Conservation (phyloP, 2,797 vertebrate species). For the Lates japonicus region DNA sequence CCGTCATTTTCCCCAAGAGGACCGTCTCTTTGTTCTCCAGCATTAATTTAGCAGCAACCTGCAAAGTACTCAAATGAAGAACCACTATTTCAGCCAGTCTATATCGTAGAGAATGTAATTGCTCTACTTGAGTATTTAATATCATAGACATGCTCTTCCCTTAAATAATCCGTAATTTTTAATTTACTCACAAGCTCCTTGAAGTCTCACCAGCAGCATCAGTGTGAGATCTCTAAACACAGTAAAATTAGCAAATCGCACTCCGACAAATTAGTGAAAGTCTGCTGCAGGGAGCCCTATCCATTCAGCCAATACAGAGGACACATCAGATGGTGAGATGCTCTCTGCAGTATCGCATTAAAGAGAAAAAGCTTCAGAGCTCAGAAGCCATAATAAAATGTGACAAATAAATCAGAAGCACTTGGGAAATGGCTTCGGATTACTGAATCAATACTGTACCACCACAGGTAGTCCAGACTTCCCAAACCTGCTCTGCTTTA, state of each 20-base stretch:
- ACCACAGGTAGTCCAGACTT: conserved; percentile 54
- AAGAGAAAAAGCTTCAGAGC: conserved; percentile 72
- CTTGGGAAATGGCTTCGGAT: conserved; percentile 79
- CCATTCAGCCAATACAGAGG: conserved; percentile 63
- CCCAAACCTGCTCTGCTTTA: conserved; percentile 55
- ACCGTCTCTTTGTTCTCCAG: conserved; percentile 21
- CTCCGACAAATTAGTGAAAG: conserved; percentile 66
- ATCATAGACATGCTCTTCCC: conserved; percentile 8
- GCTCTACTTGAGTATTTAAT: conserved; percentile 2
- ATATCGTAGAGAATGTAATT: not conserved
- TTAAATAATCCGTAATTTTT: conserved; percentile 54
- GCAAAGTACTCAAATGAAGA: conserved; percentile 19
- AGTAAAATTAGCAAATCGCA: conserved; percentile 70
- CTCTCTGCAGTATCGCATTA: conserved; percentile 70
- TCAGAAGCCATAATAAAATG: conserved; percentile 78
- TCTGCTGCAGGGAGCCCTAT: conserved; percentile 66
- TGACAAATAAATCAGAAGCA: conserved; percentile 83
- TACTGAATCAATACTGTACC: conserved; percentile 79
- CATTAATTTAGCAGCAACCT: conserved; percentile 22
- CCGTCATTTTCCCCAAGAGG: conserved; percentile 17
- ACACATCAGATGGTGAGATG: conserved; percentile 69
- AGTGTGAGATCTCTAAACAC: conserved; percentile 60
- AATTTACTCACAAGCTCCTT: conserved; percentile 58
- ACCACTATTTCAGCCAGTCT: conserved; percentile 2
- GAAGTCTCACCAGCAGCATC: conserved; percentile 33